A percentile compares a stretch with the other conserved stretches of the same genome.
Conservation (phyloP, 2,888 invertebrate species). For the Ennomos fuscantarius region DNA sequence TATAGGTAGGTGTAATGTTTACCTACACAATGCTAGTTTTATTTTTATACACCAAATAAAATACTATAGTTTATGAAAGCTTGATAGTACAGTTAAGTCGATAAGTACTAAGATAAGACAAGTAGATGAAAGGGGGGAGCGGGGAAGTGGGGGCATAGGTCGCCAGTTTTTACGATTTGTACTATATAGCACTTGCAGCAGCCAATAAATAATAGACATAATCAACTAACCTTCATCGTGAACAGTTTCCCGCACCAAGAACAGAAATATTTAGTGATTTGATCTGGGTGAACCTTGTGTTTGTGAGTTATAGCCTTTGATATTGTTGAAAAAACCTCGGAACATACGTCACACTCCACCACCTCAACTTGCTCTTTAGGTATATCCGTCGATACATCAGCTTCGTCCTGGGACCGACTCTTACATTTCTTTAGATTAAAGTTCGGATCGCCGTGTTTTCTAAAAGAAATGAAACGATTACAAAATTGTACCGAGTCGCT, state of each 20-base stretch:
- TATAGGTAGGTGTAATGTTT: too few relatives aligned
- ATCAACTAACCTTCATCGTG: slow-evolving; percentile 83
- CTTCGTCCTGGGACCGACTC: slow-evolving; percentile 52
- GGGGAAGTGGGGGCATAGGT: slow-evolving; percentile 53
- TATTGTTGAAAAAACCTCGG: slow-evolving; percentile 83
- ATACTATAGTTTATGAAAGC: slow-evolving; percentile 18
- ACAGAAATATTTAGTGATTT: slow-evolving; percentile 87
- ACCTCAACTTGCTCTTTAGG: slow-evolving; percentile 60
- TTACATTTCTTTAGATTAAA: slow-evolving; percentile 76
- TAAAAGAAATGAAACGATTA: slow-evolving; percentile 44
- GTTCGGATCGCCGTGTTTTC: slow-evolving; percentile 87
- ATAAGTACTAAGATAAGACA: slow-evolving; percentile 30
- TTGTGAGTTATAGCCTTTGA: slow-evolving; percentile 88
- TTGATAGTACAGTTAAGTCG: not conserved
- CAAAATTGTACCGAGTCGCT: not conserved
- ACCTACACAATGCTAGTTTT: too few relatives aligned
- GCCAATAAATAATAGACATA: slow-evolving; percentile 3
- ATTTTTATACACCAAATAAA: slow-evolving; percentile 32
- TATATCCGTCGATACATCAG: slow-evolving; percentile 50
- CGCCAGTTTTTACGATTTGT: slow-evolving; percentile 17
- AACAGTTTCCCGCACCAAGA: slow-evolving; percentile 89
- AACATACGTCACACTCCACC: slow-evolving; percentile 86
- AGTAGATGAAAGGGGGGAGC: slow-evolving; percentile 28
- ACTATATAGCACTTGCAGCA: slow-evolving; percentile 1
- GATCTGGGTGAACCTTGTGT: slow-evolving; percentile 87